Base-by-base conservation (phyloP, 2,797 vertebrate genomes). In the Melanotaenia maccullochi region DNA sequence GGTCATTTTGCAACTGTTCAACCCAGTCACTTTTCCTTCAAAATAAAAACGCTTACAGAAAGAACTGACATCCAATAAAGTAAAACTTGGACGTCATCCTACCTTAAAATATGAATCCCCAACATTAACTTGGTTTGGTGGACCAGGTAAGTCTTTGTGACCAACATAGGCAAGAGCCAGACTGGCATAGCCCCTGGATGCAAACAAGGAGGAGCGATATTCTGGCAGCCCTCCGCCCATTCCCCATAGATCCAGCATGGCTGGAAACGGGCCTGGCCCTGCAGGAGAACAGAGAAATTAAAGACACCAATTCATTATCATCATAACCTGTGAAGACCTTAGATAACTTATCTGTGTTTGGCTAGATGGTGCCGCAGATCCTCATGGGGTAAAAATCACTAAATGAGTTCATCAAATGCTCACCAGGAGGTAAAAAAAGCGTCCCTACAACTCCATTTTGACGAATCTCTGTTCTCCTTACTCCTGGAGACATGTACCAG, bases 261-360 rank as follows among this genome's bases (percentile, higher is more conserved):
- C 95, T 58, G 96, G 95, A 92, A 96, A 97, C 0, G 94, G 94
- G 22, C 95, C 95, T 13, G 92, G 93, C 25, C 96, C 95, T 97
- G 12, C 60, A 77, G n/a, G 35, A 67, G 35, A 66, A 51, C 63
- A 73, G 20, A 12, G 12, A 9, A 28, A 22, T 3, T 28, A 25
- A 1, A 18, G 14, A 4, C 13, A 16, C 8, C 13, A 22, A n/a
- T 47, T 8, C 20, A 51, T 22, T 9, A 51, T 22, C 22, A 11
- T 22, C 20, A 9, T 54, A 54, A 25, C 1, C 22, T 13, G 5
- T 22, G 5, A 54, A 54, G 51, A 54, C 1, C 51, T 25, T 22
- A 54, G 13, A 11, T 24, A 25, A 4, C 24, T 14, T 40, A 49
- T 49, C 18, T 18, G n/a, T n/a, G 20, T 22, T 9, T 22, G 20